Evolutionary conservation across 2,888 invertebrate species (phyloP).

Genomic region (Hyposoter didymator): DNA sequence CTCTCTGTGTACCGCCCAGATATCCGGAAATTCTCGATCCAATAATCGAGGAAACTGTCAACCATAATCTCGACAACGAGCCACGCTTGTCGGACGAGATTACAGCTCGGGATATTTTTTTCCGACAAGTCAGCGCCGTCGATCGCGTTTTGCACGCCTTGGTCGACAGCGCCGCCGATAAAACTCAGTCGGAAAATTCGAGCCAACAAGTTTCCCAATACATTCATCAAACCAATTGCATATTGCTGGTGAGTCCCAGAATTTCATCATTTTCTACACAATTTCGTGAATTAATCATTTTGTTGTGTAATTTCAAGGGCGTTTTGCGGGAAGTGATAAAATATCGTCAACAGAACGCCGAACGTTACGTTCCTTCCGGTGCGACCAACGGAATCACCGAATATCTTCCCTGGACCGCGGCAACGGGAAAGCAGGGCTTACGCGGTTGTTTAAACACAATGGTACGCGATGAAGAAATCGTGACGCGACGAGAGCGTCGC

Average conservation of each 20-base stretch:
- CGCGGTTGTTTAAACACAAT: constrained; percentile 80
- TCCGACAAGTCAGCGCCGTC: constrained; percentile 89
- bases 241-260: constrained; percentile 78
- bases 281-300: too few relatives aligned
- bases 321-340: constrained; percentile 88
- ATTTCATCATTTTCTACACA: too few relatives aligned
- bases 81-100: constrained; percentile 83
- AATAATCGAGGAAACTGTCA: constrained; percentile 75
- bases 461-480: constrained; percentile 72
- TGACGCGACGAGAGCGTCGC: too few relatives aligned
- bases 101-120: constrained; percentile 91
- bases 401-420: constrained; percentile 91
- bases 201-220: constrained; percentile 86
- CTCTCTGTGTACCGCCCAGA: constrained; percentile 64
- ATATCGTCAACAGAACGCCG: constrained; percentile 87
- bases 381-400: constrained; percentile 84
- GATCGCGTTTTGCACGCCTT: constrained; percentile 88
- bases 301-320: constrained; percentile 82
- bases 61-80: constrained; percentile 76
- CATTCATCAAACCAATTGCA: constrained; percentile 80
- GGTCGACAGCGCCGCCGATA: constrained; percentile 86
- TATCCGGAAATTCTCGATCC: constrained; percentile 78
- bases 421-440: constrained; percentile 85
- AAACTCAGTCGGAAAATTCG: constrained; percentile 86
- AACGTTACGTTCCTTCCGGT: constrained; percentile 84